Evolutionary conservation across 64 coral and sea anemone genomes (phyloP), one percentile per base, ranked within the genome.

Genomic region (Dendrophyllia cribrosa): DNA sequence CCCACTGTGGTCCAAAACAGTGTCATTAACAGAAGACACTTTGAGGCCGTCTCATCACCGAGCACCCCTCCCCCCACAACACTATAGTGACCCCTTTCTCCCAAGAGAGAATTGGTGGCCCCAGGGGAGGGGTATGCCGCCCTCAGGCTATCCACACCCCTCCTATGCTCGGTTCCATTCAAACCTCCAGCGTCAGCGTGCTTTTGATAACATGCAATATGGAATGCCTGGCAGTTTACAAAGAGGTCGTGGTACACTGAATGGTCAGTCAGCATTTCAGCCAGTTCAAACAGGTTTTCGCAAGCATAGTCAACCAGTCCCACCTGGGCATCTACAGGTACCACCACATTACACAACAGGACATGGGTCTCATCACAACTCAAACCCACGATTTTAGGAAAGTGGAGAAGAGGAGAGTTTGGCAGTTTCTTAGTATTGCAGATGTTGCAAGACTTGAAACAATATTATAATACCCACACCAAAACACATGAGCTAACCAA

Each of bases 1-100:
- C n/a, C 88, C 76, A 9, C 88, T 93, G 14, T 97, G 95, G 95
- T 67, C 80, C 88, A 97, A 97, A 66, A 60, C 95, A n/a, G 43
- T 75, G 15, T 97, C 95, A 23, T 63, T 97, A 51, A 91, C 92
- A 52, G 95, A 97, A 16, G 92, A 97, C n/a, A 86, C 92, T 34
- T 58, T 88, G 45, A 75, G 92, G 10, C 92, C 92, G n/a, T 22
- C 61, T 3, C 86, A 93, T 51, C 88, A 86, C 17, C 92, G 87
- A 46, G 87, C 55, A 6, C 77, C 82, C 6, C 83, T 97, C 11
- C 88, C 93, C 25, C 56, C 95, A 43, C 95, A 97, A 19, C 95
- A 97, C 25, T 97, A 91, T 80, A 97, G 95, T 48, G 95, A 97
- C 70, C 95, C 95, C 7, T 97, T 97, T 66, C 87, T 94, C 59